Base-by-base conservation (phyloP, 92 coral and sea anemone species). In the Epizoanthus rinbou region DNA sequence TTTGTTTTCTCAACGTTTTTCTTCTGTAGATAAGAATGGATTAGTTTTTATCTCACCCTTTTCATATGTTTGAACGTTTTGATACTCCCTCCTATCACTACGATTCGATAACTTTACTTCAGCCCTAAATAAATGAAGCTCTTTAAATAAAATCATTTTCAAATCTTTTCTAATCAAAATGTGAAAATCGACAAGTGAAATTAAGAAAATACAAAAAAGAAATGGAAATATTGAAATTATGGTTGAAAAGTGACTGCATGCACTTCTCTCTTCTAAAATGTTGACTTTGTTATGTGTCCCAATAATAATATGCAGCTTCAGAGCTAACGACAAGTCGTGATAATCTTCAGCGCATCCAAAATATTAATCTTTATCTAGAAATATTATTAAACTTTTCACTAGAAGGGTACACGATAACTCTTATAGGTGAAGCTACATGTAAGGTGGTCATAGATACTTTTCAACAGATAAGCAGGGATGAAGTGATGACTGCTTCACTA, bases 1-100 rank as follows among this genome's bases (percentile, higher is more conserved):
- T 41, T 17, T 23, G 28, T 22, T 28, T 56, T 15, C 57, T 74
- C 45, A 16, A 21, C 6, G 25, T 60, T 50, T 22, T 78, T 14
- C 31, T 71, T 63, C 45, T 15, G 22, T 62, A 19, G 82, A 69
- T 78, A 63, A 62, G 82, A 37, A 39, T 78, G 69, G 66, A 2
- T 62, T 39, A 50, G 14, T 50, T 50, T 43, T 50, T 50, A 10
- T 50, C 13, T 10, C 54, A 50, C 54, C 15, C 54, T 50, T 50
- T 50, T 50, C 14, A 50, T 50, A 50, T 50, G 54, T 0, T 50
- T 50, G 14, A 50, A 50, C 13, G 15, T 50, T 50, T 11, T 50
- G 54, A 11, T 50, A 50, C 54, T 11, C 54, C 15, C 15, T 50
- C 11, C 16, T 50, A 50, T 50, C 54, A 50, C 13, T 50, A 50